Evolutionary conservation across 1,140 invertebrate species (phyloP).

Genomic region (Drosophila tristis): DNA sequence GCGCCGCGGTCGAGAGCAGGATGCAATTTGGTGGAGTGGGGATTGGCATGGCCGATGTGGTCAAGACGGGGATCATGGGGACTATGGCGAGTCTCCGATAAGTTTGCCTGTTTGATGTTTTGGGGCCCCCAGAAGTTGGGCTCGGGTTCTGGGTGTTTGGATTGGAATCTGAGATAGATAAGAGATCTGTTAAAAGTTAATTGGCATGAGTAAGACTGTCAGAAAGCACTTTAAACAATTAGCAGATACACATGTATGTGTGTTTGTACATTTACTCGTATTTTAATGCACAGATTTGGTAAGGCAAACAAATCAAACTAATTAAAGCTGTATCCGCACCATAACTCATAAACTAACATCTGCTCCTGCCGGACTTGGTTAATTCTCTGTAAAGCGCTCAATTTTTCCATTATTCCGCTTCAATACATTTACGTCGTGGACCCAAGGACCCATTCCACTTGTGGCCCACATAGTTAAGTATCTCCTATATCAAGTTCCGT

Average conservation of each 20-base stretch:
- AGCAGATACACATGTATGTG: background rate
- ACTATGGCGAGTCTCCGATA: slow-evolving; percentile 4
- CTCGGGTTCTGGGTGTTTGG: slow-evolving; percentile 13
- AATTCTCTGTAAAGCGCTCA: slow-evolving; percentile 9
- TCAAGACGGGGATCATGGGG: slow-evolving; percentile 2
- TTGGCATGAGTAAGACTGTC: too few species aligned
- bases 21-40: slow-evolving; percentile 37
- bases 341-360: slow-evolving; percentile 35
- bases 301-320: slow-evolving; percentile 1
- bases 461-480: slow-evolving; percentile 65
- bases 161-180: slow-evolving; percentile 15
- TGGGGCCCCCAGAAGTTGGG: slow-evolving; percentile 16
- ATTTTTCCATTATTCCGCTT: slow-evolving; percentile 21
- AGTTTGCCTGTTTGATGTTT: slow-evolving; percentile 29
- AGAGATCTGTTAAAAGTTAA: slow-evolving; percentile 20
- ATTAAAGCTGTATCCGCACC: slow-evolving; percentile 6
- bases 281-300: too few species aligned
- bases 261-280: background rate
- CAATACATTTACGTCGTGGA: background rate
- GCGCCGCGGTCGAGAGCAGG: slow-evolving; percentile 51
- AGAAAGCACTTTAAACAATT: background rate
- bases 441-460: slow-evolving; percentile 36
- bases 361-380: slow-evolving; percentile 12
- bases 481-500: slow-evolving; percentile 46
- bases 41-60: slow-evolving; percentile 21